These are phyloP conservation scores for Agriopis aurantiaria DNA, from an alignment of 2,888 invertebrate species.

Conservation along the genomic window DNA sequence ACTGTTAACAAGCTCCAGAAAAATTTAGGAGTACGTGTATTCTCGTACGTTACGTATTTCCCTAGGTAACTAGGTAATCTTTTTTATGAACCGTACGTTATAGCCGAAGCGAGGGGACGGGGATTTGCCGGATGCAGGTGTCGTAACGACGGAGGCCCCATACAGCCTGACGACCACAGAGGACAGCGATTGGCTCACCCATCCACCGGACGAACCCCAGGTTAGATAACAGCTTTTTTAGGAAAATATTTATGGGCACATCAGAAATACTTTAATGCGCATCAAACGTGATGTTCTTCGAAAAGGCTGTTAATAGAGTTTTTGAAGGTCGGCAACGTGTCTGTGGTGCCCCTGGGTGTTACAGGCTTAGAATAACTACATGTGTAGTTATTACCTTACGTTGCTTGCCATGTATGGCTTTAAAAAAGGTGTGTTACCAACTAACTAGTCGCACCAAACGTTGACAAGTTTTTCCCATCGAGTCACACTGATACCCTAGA, in stretches of 20 bases:
- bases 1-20: neutral
- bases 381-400: no score
- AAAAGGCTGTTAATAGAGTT: no score
- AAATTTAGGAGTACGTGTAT: neutral
- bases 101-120: slow-evolving; percentile 66
- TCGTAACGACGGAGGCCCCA: slow-evolving; percentile 71
- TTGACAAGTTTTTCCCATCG: no score
- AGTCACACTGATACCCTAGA: no score
- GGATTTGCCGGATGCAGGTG: slow-evolving; percentile 57
- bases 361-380: no score
- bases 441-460: no score
- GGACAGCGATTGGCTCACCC: slow-evolving; percentile 79
- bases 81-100: slow-evolving; percentile 44
- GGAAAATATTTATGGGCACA: neutral
- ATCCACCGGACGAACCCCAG: slow-evolving; percentile 68
- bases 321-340: no score
- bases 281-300: neutral
- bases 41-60: neutral
- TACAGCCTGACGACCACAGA: slow-evolving; percentile 76
- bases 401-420: no score
- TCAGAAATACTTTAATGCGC: neutral
- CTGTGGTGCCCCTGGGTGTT: no score
- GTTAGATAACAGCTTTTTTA: slow-evolving; percentile 54
- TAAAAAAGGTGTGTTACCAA: no score
- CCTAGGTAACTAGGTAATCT: slow-evolving; percentile 12